These are phyloP conservation scores for Bombus balteatus DNA, from an alignment of 1,140 invertebrate species.

Conservation along the genomic window DNA sequence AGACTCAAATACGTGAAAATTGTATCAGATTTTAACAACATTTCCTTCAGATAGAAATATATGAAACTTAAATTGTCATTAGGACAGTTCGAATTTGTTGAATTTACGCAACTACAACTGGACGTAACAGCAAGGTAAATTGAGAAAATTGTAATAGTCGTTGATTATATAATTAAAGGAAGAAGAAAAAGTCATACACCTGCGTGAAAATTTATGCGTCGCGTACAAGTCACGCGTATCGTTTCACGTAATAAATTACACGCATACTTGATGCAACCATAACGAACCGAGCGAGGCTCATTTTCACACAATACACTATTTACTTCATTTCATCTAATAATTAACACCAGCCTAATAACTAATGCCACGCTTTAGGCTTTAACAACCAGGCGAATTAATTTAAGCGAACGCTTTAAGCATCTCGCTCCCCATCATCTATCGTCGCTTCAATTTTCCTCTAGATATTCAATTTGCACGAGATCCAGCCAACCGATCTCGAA, in stretches of 20 bases:
- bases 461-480: slow-evolving; percentile 43
- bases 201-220: slow-evolving; percentile 47
- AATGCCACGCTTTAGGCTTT: slow-evolving; percentile 20
- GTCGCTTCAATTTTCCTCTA: slow-evolving; percentile 33
- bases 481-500: slow-evolving; percentile 9
- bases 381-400: slow-evolving; percentile 51
- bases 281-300: slow-evolving; percentile 27
- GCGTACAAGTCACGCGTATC: slow-evolving; percentile 43
- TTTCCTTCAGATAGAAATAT: neutral
- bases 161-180: no score
- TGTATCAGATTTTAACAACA: neutral
- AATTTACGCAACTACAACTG: no score
- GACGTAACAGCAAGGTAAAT: no score
- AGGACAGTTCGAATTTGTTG: fast-evolving
- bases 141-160: neutral
- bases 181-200: neutral
- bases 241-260: slow-evolving; percentile 42
- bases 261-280: slow-evolving; percentile 44
- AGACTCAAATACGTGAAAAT: neutral
- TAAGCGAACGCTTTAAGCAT: slow-evolving; percentile 41
- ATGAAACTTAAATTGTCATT: neutral
- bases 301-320: slow-evolving; percentile 46
- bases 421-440: slow-evolving; percentile 23
- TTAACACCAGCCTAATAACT: slow-evolving; percentile 49
- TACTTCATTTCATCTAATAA: slow-evolving; percentile 47